phyloP scores from a whole-genome alignment of 2,113 vertebrate species.

The Centropristis striata region DNA sequence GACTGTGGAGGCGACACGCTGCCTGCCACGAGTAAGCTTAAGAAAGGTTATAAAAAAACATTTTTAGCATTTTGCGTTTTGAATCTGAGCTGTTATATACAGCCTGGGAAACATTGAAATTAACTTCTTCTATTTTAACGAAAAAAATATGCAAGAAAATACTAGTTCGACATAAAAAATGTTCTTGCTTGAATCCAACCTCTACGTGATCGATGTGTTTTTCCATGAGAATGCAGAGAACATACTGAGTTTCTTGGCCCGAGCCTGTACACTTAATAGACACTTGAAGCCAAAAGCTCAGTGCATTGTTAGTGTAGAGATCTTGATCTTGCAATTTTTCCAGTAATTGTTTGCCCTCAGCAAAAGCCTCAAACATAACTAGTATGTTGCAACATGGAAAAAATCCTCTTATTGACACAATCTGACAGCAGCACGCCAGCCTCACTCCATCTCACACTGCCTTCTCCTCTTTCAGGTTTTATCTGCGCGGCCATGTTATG shows the following conservation, averaged over 20 bases:
- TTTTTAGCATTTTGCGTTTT: not conserved
- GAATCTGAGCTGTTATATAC: not conserved
- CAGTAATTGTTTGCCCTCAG: constrained; percentile 68
- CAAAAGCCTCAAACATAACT: constrained; percentile 66
- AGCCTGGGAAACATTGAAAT: not conserved
- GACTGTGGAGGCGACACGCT: no score
- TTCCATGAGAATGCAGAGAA: not conserved
- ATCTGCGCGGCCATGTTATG: constrained; percentile 53
- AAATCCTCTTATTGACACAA: constrained; percentile 55
- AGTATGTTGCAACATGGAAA: constrained; percentile 62
- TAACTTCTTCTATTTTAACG: not conserved
- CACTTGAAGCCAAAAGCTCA: constrained; percentile 10
- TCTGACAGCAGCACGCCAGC: constrained; percentile 50
- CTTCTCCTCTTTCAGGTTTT: constrained; percentile 44
- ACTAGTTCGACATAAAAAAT: not conserved
- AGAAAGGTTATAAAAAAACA: no score
- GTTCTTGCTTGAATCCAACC: not conserved
- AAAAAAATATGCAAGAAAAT: not conserved
- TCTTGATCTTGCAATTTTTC: constrained; percentile 56
- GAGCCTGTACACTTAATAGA: constrained; percentile 19
- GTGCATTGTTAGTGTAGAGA: constrained; percentile 32
- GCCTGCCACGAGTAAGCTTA: no score
- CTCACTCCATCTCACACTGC: constrained; percentile 28
- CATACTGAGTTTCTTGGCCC: constrained; percentile 27
- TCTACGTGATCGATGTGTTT: not conserved